Base-by-base conservation (phyloP, 2,888 invertebrate genomes). In the Bimastos eiseni region DNA sequence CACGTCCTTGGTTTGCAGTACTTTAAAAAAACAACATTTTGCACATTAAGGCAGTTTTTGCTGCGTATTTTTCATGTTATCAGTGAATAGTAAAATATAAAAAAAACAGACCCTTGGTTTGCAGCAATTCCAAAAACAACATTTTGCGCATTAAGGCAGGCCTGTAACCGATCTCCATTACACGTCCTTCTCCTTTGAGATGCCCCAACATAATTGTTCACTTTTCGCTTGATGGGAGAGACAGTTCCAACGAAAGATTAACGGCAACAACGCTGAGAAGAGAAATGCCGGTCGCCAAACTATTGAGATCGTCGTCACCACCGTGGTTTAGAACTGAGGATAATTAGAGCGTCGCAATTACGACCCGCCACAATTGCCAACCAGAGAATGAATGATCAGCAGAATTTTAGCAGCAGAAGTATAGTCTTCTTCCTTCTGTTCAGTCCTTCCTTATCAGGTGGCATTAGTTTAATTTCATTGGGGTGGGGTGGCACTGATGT, bases 1-100 rank as follows among this genome's bases (percentile, higher is more conserved):
- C 70, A 30, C 0, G 11, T 70, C n/a, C 30, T 70, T n/a, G n/a
- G 30, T 70, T 70, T 70, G 30, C n/a, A 30, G 30, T n/a, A 70
- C 0, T 70, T 70, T 24, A 49, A 70, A 70, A 30, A 70, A 30
- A n/a, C 6, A 11, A n/a, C 11, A 70, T n/a, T 70, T 70, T 70
- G 70, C 13, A 30, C 70, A 70, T 70, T n/a, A n/a, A n/a, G n/a
- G n/a, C n/a, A n/a, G n/a, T 30, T 70, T 30, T 70, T 70, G 11
- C 30, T 30, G 13, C 13, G n/a, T n/a, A 70, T 70, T 70, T 70
- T 30, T 17, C 70, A 70, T 70, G 30, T 70, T 70, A n/a, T n/a
- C n/a, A 70, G 70, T 70, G 70, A n/a, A 70, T 70, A n/a, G n/a
- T 30, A 70, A 70, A 70, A 70, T 70, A n/a, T n/a, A n/a, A n/a